These are phyloP conservation scores for Leuctra nigra DNA, from an alignment of 2,888 invertebrate species.

Conservation along the genomic window DNA sequence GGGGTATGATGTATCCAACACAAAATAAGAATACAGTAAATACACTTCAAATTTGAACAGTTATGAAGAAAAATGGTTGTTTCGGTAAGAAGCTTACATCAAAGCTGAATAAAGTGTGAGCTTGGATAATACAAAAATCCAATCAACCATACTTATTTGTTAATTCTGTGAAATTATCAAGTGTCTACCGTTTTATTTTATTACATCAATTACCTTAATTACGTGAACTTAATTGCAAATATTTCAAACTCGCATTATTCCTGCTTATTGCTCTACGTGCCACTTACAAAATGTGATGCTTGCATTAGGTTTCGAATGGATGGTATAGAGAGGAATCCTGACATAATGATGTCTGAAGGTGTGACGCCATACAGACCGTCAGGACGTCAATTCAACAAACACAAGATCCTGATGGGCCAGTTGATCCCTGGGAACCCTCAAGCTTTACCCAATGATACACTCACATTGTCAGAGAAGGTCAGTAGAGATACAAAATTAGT, in stretches of 20 bases:
- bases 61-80: no score
- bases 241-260: no score
- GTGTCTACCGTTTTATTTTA: no score
- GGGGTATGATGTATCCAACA: no score
- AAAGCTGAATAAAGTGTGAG: no score
- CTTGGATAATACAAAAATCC: neutral
- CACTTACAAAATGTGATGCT: no score
- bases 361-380: constrained; percentile 52
- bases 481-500: neutral
- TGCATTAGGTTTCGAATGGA: constrained; percentile 52
- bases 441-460: constrained; percentile 31
- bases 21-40: neutral
- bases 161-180: no score
- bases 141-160: neutral
- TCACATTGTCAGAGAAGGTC: constrained; percentile 29
- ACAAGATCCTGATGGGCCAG: constrained; percentile 51
- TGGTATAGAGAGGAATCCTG: constrained; percentile 49
- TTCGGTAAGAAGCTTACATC: no score
- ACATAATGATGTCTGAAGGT: constrained; percentile 44
- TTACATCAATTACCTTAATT: no score
- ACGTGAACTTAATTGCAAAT: no score
- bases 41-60: no score
- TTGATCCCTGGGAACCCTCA: constrained; percentile 46
- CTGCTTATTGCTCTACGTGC: no score
- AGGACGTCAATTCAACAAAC: constrained; percentile 53